Base-by-base conservation (phyloP, 2,888 invertebrate species). In the Agriopis marginaria region DNA sequence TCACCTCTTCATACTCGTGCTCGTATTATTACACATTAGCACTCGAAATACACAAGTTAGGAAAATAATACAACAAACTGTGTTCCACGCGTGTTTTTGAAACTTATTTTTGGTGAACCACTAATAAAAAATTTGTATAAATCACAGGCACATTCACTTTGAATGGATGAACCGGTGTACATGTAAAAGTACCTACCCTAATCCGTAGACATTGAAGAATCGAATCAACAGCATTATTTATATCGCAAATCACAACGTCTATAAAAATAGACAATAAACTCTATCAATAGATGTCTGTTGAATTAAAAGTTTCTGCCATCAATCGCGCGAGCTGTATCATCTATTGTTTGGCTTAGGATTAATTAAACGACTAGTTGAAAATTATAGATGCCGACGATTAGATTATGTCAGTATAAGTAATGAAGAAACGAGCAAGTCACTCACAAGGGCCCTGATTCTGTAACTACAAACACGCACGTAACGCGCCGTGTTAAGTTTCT, bases 241-340 rank as follows among this genome's bases (percentile, higher is more conserved):
- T 71, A 72, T 60, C 67, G 11, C 59, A 69, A 68, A 72, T 64
- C 70, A 63, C 51, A 63, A 23, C 40, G 66, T 17, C 73, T 58
- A 64, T 73, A 71, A 73, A 77, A 78, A 78, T 77, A 79, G 77
- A 77, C 68, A 66, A 56, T 73, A 58, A 74, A 77, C 72, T 66
- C 81, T 79, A 82, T 77, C 75, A 79, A 81, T 82, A 81, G 79
- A 72, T 63, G 68, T 62, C 63, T 74, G 71, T 74, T 76, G 74
- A 79, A 79, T 82, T 77, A 72, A 74, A 61, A 80, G 75, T 70
- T 72, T 63, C 72, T 56, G 68, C 68, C 67, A 73, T 75, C 70
- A 72, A 69, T 73, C 68, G 49, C 8, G 14, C 40, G n/a, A 63
- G 67, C n/a, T n/a, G n/a, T n/a, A n/a, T n/a, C n/a, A 69, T 59